Evolutionary conservation across 2,113 vertebrate species (phyloP), one percentile per base, ranked within the genome.

Genomic region (Rhea pennata): DNA sequence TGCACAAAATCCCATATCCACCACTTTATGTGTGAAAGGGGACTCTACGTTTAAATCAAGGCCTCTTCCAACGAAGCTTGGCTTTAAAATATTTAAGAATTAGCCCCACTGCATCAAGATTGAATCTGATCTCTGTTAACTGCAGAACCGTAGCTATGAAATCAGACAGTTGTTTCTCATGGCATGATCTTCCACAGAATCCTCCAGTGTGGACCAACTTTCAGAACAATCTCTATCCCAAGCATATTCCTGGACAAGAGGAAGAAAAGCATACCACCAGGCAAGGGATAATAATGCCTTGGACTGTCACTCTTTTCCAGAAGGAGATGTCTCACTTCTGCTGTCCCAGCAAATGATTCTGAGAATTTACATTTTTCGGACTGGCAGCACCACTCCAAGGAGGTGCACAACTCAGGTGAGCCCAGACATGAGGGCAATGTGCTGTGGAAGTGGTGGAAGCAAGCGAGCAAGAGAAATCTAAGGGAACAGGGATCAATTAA

Each of bases 61-160:
- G 10, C 8, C 10, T 86, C 39, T 90, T 75, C 39, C 7, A 87
- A 56, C 6, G 8, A 84, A 89, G 59, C 6, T 74, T 70, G 3
- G 3, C 23, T 90, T 92, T 88, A 88, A 95, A 95, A 87, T 95
- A 94, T 86, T 86, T 92, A 92, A 94, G 70, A 88, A 72, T 81
- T 69, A 87, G 13, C 53, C 48, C 33, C 76, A 82, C n/a, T 78
- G 33, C 26, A 81, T 58, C 44, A 84, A 75, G 77, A 84, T 5
- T 53, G 33, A 94, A 82, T 44, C 5, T 94, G 11, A 12, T 75
- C 76, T 92, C 33, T 76, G n/a, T 65, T 92, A 84, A 82, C 26
- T 75, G 53, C 31, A 23, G 87, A 90, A 62, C 7, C 50, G 78
- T 33, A 75, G 33, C 59, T 79, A 24, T 0, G 1, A 72, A 91